These are phyloP conservation scores for Stichodactyla helianthus DNA, from an alignment of 64 coral and sea anemone species.

Conservation along the genomic window DNA sequence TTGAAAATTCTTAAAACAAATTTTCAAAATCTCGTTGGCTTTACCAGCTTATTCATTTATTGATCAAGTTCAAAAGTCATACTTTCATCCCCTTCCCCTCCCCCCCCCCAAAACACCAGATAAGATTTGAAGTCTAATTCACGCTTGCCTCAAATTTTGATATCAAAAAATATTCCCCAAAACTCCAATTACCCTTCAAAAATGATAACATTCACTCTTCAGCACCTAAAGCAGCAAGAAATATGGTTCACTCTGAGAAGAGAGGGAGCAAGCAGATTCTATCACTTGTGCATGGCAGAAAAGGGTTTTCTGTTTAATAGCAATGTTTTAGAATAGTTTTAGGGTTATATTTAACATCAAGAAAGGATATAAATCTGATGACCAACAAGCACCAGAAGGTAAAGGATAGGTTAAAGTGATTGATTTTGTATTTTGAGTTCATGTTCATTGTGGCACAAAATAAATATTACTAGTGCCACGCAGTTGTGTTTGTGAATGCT, in stretches of 20 bases:
- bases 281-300: not conserved
- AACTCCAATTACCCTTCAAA: not conserved
- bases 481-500: conserved; percentile 8
- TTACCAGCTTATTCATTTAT: too few species aligned
- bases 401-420: conserved; percentile 5
- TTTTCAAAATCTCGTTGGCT: too few species aligned
- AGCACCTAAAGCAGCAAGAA: not conserved
- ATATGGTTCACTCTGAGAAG: not conserved
- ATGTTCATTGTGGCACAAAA: conserved; percentile 32
- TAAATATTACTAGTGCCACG: conserved; percentile 25
- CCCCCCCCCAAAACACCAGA: not conserved
- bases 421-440: not conserved
- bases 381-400: conserved; percentile 9
- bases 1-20: not conserved
- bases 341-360: not conserved
- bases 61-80: too few species aligned
- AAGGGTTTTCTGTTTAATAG: not conserved
- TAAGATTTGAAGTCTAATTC: too few species aligned
- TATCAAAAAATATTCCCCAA: too few species aligned
- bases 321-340: not conserved
- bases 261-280: not conserved
- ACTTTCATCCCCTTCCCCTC: not conserved
- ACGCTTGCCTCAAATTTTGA: too few species aligned
- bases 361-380: conserved; percentile 15
- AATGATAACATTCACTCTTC: conserved; percentile 7